Conservation (phyloP, 2,797 vertebrate genomes). For the Lepilemur septentrionalis region DNA sequence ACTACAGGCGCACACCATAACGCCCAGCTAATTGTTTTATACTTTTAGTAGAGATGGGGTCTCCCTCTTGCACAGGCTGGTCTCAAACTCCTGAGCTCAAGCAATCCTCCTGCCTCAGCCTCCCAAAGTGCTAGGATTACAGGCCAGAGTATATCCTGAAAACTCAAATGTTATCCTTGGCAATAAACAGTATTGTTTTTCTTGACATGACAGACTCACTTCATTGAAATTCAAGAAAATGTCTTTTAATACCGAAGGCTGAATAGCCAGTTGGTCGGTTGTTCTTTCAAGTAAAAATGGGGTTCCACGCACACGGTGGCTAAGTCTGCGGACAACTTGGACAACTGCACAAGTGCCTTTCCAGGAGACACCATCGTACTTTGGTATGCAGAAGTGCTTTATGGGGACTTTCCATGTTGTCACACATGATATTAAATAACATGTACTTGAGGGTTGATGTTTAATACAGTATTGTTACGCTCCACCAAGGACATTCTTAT, state of each 20-base stretch:
- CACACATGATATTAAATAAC: background rate
- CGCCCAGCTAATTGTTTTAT: background rate
- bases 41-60: background rate
- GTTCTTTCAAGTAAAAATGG: background rate
- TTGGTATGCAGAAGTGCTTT: background rate
- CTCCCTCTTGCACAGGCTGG: background rate
- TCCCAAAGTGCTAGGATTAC: background rate
- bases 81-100: background rate
- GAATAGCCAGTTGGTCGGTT: background rate
- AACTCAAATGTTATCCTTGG: background rate
- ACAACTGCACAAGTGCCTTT: background rate
- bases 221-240: background rate
- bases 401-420: background rate
- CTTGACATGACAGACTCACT: background rate
- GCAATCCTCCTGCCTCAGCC: background rate
- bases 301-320: background rate
- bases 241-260: background rate
- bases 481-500: background rate
- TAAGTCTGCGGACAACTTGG: background rate
- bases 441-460: background rate
- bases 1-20: no score
- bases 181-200: background rate
- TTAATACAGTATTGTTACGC: background rate
- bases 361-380: background rate
- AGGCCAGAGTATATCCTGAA: background rate